These are phyloP conservation scores for Pristionchus arcanus DNA, from an alignment of 2,888 invertebrate species.

Conservation along the genomic window DNA sequence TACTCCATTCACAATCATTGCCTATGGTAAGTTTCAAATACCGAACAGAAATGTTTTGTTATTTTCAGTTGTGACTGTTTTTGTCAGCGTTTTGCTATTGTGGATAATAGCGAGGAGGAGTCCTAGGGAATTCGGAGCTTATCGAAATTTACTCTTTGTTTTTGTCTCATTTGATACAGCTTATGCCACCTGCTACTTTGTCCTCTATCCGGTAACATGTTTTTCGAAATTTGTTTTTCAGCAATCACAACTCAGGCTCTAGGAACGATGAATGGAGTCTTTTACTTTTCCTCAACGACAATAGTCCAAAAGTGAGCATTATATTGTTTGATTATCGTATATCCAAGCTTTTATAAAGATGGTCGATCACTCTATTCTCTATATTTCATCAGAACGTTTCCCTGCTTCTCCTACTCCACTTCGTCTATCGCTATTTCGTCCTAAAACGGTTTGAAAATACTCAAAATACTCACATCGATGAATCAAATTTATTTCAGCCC, in stretches of 20 bases:
- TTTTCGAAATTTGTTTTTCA: background rate
- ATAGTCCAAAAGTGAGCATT: background rate
- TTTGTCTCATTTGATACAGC: too few relatives aligned
- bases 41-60: too few relatives aligned
- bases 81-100: too few relatives aligned
- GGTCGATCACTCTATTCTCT: background rate
- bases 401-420: background rate
- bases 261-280: background rate
- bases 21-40: too few relatives aligned
- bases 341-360: background rate
- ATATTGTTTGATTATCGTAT: background rate
- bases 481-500: background rate
- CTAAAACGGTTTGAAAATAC: background rate
- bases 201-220: background rate
- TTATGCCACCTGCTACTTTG: background rate
- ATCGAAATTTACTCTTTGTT: too few relatives aligned
- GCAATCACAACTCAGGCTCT: background rate
- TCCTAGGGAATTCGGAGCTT: too few relatives aligned
- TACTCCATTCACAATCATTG: too few relatives aligned
- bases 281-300: background rate
- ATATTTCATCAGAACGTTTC: background rate
- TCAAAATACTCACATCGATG: background rate
- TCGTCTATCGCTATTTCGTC: background rate
- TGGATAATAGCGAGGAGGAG: too few relatives aligned
- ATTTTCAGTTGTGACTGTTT: too few relatives aligned